Conservation (phyloP, 2,113 vertebrate species). For the Himantopus leucocephalus region DNA sequence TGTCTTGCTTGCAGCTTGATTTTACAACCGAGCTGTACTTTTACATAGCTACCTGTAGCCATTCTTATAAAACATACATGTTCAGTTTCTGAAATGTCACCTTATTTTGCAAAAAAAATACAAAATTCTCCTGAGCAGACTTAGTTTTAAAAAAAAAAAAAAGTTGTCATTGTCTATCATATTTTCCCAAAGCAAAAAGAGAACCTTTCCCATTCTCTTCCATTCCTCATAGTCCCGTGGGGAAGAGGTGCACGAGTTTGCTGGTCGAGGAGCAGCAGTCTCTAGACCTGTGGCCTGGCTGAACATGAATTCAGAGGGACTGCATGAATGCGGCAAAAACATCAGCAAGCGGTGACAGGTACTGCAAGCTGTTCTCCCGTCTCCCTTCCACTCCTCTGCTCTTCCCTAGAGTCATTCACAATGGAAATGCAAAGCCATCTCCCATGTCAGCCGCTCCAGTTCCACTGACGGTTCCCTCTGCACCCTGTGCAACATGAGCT, state of each 20-base stretch:
- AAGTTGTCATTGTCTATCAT: not conserved
- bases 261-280: not conserved
- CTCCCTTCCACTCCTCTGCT: not conserved
- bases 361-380: not conserved
- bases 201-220: not conserved
- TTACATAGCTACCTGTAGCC: not conserved
- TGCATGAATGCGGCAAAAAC: not conserved
- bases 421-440: not conserved
- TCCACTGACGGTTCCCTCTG: not conserved
- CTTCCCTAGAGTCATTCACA: not conserved
- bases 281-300: too few species aligned
- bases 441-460: not conserved
- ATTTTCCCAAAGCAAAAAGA: not conserved
- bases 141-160: not conserved
- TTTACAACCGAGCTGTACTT: not conserved
- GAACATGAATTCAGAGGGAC: not conserved
- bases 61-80: not conserved
- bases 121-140: not conserved
- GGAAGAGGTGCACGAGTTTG: too few species aligned
- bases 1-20: not conserved
- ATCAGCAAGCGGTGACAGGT: accelerated
- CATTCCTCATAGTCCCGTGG: not conserved
- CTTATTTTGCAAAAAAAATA: not conserved
- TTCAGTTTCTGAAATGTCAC: not conserved
- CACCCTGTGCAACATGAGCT: not conserved